Conservation (phyloP, 2,113 vertebrate genomes). For the Dicentrarchus labrax region DNA sequence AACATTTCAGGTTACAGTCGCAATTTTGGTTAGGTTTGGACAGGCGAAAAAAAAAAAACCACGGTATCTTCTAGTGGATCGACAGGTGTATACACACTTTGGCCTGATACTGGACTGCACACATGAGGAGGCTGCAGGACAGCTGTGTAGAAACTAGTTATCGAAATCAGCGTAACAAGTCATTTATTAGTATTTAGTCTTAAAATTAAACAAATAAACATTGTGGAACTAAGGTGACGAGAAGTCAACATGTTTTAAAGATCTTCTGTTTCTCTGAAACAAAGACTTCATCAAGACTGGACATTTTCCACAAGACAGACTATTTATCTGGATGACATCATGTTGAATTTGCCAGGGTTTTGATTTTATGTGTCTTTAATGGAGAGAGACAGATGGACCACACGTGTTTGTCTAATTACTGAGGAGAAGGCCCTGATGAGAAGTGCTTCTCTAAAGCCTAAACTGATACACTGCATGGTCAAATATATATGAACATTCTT, state of each 20-base stretch:
- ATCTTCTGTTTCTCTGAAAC: not conserved
- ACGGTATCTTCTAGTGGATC: too few relatives aligned
- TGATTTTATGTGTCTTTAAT: not conserved
- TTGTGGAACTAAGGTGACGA: not conserved
- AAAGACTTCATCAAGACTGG: not conserved
- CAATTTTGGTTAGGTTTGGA: too few relatives aligned
- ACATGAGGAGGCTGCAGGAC: conserved; percentile 13
- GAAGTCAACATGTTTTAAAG: not conserved
- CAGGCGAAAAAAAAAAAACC: too few relatives aligned
- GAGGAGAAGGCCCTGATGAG: not conserved
- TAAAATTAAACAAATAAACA: not conserved
- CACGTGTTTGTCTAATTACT: not conserved
- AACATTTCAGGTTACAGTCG: too few relatives aligned
- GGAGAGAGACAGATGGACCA: not conserved
- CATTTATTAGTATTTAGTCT: not conserved
- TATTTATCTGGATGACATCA: not conserved
- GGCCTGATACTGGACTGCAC: not conserved
- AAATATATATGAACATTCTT: not conserved
- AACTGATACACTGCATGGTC: not conserved
- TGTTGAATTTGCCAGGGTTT: not conserved
- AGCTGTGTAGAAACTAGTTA: not conserved
- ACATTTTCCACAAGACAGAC: not conserved
- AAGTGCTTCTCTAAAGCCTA: conserved; percentile 7
- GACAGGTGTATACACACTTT: too few relatives aligned
- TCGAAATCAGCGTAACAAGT: not conserved